Conservation (phyloP, 2,797 vertebrate species). For the Macroramphosus scolopax region DNA sequence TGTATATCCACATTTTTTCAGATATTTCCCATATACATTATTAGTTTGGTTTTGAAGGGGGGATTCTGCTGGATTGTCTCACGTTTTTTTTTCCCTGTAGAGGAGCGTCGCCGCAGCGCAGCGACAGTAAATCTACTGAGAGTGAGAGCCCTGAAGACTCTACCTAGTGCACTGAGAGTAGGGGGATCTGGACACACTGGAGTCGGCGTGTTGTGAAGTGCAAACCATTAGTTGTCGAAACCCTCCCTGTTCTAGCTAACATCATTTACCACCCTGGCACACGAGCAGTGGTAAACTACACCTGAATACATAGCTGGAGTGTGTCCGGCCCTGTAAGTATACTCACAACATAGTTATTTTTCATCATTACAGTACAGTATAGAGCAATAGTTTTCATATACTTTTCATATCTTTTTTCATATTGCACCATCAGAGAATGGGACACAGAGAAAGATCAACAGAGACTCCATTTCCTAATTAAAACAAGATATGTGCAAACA, state of each 20-base stretch:
- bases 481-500: conserved; percentile 89
- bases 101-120: conserved; percentile 77
- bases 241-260: conserved; percentile 74
- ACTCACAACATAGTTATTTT: conserved; percentile 76
- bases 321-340: conserved; percentile 73
- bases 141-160: conserved; percentile 71
- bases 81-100: conserved; percentile 78
- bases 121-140: conserved; percentile 79
- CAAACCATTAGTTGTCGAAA: conserved; percentile 67
- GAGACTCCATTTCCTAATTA: conserved; percentile 86
- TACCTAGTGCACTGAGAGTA: conserved; percentile 77
- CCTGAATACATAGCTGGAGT: conserved; percentile 77
- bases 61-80: conserved; percentile 82
- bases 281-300: conserved; percentile 77
- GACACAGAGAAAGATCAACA: conserved; percentile 80
- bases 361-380: conserved; percentile 81
- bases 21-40: conserved; percentile 74
- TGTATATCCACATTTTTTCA: conserved; percentile 66
- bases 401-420: conserved; percentile 78
- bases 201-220: conserved; percentile 67
- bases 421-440: conserved; percentile 84
- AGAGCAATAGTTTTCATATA: conserved; percentile 79
- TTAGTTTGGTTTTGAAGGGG: conserved; percentile 73
- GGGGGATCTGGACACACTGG: conserved; percentile 69
- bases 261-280: conserved; percentile 74